Percentiles rank a stretch among this genome's conserved stretches.
phyloP scores from a whole-genome alignment of 2,797 vertebrate species.

The Picus viridis region DNA sequence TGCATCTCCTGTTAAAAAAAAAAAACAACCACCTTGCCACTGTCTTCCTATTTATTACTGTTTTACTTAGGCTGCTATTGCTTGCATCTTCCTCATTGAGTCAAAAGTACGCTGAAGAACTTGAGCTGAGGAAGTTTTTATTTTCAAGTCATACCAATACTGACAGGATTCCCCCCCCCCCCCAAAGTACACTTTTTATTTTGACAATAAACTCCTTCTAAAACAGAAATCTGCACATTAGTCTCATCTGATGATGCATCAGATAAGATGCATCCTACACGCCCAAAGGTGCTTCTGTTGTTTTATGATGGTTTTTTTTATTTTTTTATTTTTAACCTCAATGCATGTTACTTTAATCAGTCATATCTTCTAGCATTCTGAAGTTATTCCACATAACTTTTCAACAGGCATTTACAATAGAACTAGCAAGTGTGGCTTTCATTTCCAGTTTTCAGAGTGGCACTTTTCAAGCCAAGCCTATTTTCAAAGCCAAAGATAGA shows the following conservation, averaged over 20 bases:
- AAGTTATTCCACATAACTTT: neutral
- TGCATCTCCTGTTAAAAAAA: neutral
- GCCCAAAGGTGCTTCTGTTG: neutral
- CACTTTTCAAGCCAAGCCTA: constrained; percentile 27
- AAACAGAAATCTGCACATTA: neutral
- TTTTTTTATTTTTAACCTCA: constrained; percentile 1
- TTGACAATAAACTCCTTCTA: neutral
- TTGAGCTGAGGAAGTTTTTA: neutral
- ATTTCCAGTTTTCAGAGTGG: constrained; percentile 30
- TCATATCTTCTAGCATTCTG: neutral
- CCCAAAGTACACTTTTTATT: neutral
- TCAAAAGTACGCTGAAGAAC: neutral
- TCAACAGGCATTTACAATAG: constrained; percentile 4
- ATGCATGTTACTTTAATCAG: neutral
- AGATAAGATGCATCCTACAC: neutral
- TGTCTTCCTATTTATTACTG: neutral
- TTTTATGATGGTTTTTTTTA: neutral
- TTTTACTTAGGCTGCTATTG: neutral
- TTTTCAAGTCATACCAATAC: neutral
- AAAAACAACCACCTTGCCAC: neutral
- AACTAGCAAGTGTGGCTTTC: constrained; percentile 30
- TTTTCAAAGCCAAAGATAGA: constrained; percentile 28
- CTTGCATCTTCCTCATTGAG: neutral
- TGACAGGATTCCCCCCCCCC: neutral
- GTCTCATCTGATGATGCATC: neutral